phyloP scores from a whole-genome alignment of 2,888 invertebrate genomes.

The Mesorhabditis sp. region DNA sequence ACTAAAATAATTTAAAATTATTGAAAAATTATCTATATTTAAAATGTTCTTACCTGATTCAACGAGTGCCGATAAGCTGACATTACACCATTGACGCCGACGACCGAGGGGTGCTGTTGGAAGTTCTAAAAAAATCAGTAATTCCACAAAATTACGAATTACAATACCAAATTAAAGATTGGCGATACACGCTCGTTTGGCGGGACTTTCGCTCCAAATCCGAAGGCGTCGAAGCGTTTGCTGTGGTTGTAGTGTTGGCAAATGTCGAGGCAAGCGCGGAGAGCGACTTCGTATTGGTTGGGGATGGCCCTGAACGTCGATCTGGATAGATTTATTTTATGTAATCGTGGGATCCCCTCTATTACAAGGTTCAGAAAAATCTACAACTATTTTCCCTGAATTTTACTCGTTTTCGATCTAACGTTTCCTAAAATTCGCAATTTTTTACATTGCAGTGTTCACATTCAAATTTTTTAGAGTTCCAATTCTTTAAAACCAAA shows the following conservation, averaged over 20 bases:
- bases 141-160: background rate
- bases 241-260: constrained; percentile 53
- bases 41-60: constrained; percentile 57
- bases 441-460: too few species aligned
- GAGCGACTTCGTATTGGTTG: constrained; percentile 63
- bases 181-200: constrained; percentile 63
- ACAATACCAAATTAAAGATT: constrained; percentile 62
- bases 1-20: too few species aligned
- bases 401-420: too few species aligned
- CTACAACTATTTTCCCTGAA: too few species aligned
- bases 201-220: constrained; percentile 65
- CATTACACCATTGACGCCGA: constrained; percentile 63
- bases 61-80: constrained; percentile 64
- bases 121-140: constrained; percentile 60
- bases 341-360: too few species aligned
- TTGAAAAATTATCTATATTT: too few species aligned
- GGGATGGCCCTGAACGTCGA: constrained; percentile 37
- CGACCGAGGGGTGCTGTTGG: constrained; percentile 63
- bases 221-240: constrained; percentile 65
- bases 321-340: too few species aligned
- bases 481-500: too few species aligned
- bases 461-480: too few species aligned
- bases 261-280: constrained; percentile 41
- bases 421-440: too few species aligned
- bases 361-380: too few species aligned